phyloP scores from a whole-genome alignment of 2,888 invertebrate genomes.

The Apomyelois bistriatella region DNA sequence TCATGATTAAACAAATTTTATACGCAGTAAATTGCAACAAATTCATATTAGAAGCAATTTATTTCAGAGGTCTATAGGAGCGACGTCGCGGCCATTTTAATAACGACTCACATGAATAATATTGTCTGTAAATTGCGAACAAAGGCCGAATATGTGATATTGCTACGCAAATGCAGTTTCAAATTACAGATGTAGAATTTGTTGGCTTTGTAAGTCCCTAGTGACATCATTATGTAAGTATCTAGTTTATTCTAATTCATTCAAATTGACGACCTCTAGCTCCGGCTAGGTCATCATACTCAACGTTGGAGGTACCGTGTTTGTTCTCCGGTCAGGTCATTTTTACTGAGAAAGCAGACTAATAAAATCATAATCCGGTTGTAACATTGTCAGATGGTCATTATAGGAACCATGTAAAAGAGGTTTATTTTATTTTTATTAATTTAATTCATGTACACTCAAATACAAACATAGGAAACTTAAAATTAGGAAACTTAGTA shows the following conservation, averaged over 20 bases:
- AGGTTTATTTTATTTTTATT: no score
- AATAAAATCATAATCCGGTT: no score
- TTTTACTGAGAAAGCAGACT: no score
- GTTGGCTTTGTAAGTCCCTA: neutral
- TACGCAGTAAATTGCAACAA: conserved; percentile 30
- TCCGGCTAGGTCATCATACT: no score
- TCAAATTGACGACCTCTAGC: no score
- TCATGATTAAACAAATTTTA: conserved; percentile 20
- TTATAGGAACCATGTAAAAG: no score
- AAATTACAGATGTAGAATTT: neutral
- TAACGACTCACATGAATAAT: conserved; percentile 29
- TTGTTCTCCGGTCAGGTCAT: no score
- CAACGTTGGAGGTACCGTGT: no score
- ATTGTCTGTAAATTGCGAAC: conserved; percentile 25
- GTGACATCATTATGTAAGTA: neutral
- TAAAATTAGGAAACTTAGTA: no score
- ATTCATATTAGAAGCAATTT: conserved; percentile 35
- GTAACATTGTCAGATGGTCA: no score
- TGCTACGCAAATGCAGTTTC: neutral
- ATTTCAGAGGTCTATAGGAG: conserved; percentile 26
- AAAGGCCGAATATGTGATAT: neutral
- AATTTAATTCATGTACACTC: no score
- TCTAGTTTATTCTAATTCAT: neutral
- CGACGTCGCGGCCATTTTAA: conserved; percentile 25
- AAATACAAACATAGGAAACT: no score